Percentiles rank a stretch among this genome's conserved stretches.
These are phyloP conservation scores for Catocala fraxini DNA, from an alignment of 2,888 invertebrate species.

Conservation along the genomic window DNA sequence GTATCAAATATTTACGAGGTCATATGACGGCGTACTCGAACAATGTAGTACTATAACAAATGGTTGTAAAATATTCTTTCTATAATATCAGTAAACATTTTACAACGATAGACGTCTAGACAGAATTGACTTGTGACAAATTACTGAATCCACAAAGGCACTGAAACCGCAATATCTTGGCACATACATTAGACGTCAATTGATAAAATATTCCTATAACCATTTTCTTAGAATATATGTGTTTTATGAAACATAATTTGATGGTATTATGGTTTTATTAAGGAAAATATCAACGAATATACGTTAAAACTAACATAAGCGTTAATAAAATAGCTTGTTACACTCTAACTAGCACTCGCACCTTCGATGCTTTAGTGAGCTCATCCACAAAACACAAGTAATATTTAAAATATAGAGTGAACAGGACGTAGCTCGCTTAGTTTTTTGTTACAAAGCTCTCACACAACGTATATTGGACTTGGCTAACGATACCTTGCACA, in stretches of 20 bases:
- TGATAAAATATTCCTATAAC: neutral
- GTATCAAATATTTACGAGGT: conserved; percentile 12
- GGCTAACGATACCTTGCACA: too few relatives aligned
- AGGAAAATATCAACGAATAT: neutral
- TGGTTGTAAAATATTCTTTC: conserved; percentile 6
- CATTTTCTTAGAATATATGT: neutral
- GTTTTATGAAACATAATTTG: neutral
- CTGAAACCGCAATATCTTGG: conserved; percentile 1
- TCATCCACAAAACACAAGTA: too few relatives aligned
- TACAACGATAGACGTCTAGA: conserved; percentile 12
- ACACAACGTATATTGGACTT: too few relatives aligned
- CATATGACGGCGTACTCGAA: conserved; percentile 1
- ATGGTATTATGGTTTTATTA: too few relatives aligned
- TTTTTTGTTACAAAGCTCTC: too few relatives aligned
- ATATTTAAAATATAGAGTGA: too few relatives aligned
- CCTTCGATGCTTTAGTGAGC: too few relatives aligned
- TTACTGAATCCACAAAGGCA: conserved; percentile 3
- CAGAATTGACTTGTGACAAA: conserved; percentile 16
- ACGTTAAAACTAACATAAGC: too few relatives aligned
- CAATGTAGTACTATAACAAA: conserved; percentile 2
- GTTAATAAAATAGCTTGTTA: too few relatives aligned
- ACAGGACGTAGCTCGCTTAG: too few relatives aligned
- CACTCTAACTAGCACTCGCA: too few relatives aligned
- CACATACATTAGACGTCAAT: conserved; percentile 6
- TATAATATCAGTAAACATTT: conserved; percentile 16